Evolutionary conservation across 2,888 invertebrate species (phyloP), one percentile per base, ranked within the genome.

Genomic region (Lissonota sp.): DNA sequence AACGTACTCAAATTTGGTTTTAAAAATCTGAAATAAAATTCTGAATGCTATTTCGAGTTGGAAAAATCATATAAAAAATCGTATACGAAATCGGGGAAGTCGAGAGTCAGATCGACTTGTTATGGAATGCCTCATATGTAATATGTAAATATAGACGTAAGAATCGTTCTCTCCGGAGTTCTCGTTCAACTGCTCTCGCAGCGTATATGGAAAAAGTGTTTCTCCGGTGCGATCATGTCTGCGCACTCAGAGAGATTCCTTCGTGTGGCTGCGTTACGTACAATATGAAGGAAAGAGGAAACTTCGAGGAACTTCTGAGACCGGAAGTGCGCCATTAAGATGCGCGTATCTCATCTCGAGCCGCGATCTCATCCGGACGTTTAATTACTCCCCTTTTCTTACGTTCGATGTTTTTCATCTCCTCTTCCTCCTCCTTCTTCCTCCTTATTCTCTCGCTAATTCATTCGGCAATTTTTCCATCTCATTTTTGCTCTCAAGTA

Each of bases 381-480:
- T 86, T 85, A 86, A 86, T 85, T 85, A 84, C 82, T 80, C 78
- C 58, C 60, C 39, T 84, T 80, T 81, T 85, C 79, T 79, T 82
- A 67, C 72, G 58, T 83, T 77, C 60, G 57, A 53, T 79, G 26
- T 26, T 26, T 66, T 70, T 66, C 46, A 49, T 63, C 53, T 66
- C 49, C 26, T 55, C 39, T 57, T 26, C 26, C 26, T 26, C 26
- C 26, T 26, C 26, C 26, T 26, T 3, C 26, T 26, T 7, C 26
- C 57, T 63, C 42, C 44, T n/a, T 14, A 6, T 37, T 57, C 16
- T 55, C 46, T 44, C 39, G 46, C 53, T 66, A 49, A 55, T 64
- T 55, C 57, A 67, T 60, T 55, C 53, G 16, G 8, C 42, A 16
- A 42, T 62, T 62, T 26, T 53, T 44, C 44, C 26, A 26, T 26